Conservation (phyloP, 2,888 invertebrate species). For the Ctenicera cuprea region DNA sequence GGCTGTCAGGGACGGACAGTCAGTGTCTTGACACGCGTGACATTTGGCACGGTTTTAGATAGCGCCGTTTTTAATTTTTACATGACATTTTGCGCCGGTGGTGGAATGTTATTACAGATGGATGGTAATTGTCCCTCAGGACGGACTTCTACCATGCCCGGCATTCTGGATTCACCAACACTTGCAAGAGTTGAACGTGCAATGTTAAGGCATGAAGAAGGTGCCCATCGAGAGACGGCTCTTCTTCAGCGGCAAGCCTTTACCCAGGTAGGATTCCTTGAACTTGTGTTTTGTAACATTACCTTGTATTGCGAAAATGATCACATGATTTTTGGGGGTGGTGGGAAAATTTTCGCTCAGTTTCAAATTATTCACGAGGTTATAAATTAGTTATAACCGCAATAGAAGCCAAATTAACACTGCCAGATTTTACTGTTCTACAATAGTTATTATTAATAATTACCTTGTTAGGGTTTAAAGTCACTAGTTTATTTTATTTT, state of each 20-base stretch:
- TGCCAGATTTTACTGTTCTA: too few relatives aligned
- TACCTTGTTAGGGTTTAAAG: too few relatives aligned
- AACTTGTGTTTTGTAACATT: too few relatives aligned
- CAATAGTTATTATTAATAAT: too few relatives aligned
- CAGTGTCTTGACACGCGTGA: slow-evolving; percentile 50
- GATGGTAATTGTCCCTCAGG: slow-evolving; percentile 59
- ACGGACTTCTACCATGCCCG: slow-evolving; percentile 64
- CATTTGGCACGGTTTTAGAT: slow-evolving; percentile 34
- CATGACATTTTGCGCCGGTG: slow-evolving; percentile 22
- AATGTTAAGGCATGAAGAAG: slow-evolving; percentile 74
- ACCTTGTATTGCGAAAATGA: too few relatives aligned
- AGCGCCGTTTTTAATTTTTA: slow-evolving; percentile 17
- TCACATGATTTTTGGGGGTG: too few relatives aligned
- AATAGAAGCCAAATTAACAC: too few relatives aligned
- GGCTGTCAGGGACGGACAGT: slow-evolving; percentile 37
- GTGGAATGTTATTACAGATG: slow-evolving; percentile 65
- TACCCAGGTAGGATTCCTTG: slow-evolving; percentile 64
- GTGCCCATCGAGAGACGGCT: slow-evolving; percentile 65
- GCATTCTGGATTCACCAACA: slow-evolving; percentile 77
- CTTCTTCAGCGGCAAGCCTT: slow-evolving; percentile 66
- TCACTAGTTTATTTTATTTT: too few relatives aligned
- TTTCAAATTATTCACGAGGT: too few relatives aligned
- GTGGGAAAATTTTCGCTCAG: too few relatives aligned
- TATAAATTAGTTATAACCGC: too few relatives aligned
- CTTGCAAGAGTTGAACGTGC: slow-evolving; percentile 78